Percentiles rank a stretch among this genome's conserved stretches.
phyloP scores from a whole-genome alignment of 1,140 invertebrate species.

The Marisa cornuarietis region DNA sequence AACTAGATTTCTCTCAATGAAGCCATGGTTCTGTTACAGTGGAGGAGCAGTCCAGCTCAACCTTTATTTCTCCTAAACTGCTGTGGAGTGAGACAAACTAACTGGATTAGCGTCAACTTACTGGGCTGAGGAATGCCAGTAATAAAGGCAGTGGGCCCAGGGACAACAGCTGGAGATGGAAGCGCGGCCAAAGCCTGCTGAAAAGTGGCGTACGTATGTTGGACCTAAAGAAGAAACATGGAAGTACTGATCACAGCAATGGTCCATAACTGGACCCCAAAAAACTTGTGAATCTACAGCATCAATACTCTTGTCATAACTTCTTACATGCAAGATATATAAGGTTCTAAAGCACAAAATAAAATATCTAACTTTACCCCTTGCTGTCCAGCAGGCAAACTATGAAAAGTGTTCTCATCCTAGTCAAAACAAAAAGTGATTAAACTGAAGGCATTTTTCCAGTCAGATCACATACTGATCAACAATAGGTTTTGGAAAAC shows the following conservation, averaged over 20 bases:
- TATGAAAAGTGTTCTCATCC: background rate
- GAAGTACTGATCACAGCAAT: slow-evolving; percentile 14
- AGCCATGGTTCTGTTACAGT: too few relatives aligned
- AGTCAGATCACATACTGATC: background rate
- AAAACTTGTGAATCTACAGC: background rate
- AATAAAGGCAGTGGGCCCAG: slow-evolving; percentile 50
- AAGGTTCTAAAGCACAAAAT: background rate
- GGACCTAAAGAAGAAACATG: slow-evolving; percentile 63
- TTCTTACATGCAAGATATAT: slow-evolving; percentile 8
- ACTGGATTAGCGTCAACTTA: slow-evolving; percentile 53
- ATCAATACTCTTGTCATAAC: background rate
- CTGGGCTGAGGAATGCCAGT: slow-evolving; percentile 58
- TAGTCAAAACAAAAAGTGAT: background rate
- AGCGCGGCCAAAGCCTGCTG: slow-evolving; percentile 67
- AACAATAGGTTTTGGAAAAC: too few relatives aligned
- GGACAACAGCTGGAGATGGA: slow-evolving; percentile 47
- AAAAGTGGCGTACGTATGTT: slow-evolving; percentile 77
- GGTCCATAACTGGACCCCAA: background rate
- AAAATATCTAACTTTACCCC: too few relatives aligned
- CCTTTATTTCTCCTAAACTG: background rate
- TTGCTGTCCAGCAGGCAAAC: too few relatives aligned
- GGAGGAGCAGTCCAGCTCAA: background rate
- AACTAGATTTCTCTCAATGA: too few relatives aligned
- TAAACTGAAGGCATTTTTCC: background rate
- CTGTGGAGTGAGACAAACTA: slow-evolving; percentile 21